Conservation (phyloP, 2,888 invertebrate species). For the Yponomeuta malinellus region DNA sequence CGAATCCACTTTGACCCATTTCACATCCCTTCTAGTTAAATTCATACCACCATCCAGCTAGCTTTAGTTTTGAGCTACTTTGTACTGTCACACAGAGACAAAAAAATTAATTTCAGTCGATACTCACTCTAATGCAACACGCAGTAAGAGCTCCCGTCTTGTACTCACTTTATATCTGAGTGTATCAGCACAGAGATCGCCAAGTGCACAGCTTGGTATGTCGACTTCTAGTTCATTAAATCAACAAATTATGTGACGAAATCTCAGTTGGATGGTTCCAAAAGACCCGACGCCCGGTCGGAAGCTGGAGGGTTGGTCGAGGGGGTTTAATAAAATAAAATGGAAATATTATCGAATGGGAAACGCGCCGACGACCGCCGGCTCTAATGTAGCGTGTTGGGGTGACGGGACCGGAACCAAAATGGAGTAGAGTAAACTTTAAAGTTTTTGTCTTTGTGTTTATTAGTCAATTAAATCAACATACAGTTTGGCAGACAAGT, state of each 20-base stretch:
- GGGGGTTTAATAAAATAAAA: constrained; percentile 61
- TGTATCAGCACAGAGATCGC: not conserved
- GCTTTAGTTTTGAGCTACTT: not conserved
- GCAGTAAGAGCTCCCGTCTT: not conserved
- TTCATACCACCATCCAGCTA: not conserved
- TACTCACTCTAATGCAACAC: not conserved
- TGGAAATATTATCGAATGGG: constrained; percentile 64
- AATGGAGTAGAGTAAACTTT: constrained; percentile 21
- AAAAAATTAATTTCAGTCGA: not conserved
- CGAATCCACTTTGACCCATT: constrained; percentile 1
- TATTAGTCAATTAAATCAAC: too few relatives aligned
- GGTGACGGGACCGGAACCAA: constrained; percentile 22
- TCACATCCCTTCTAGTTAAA: not conserved
- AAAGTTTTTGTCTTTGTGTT: not conserved
- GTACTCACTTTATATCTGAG: not conserved
- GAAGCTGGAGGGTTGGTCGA: constrained; percentile 32
- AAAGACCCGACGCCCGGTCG: constrained; percentile 39
- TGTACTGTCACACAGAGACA: not conserved
- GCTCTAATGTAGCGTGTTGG: constrained; percentile 48
- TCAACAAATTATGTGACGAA: constrained; percentile 65
- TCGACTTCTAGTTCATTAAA: constrained; percentile 46
- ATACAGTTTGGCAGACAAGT: too few relatives aligned
- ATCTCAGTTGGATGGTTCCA: constrained; percentile 45
- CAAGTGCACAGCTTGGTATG: not conserved
- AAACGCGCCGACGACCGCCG: constrained; percentile 35